These are phyloP conservation scores for Amia ocellicauda DNA, from an alignment of 2,113 vertebrate species.

Conservation along the genomic window DNA sequence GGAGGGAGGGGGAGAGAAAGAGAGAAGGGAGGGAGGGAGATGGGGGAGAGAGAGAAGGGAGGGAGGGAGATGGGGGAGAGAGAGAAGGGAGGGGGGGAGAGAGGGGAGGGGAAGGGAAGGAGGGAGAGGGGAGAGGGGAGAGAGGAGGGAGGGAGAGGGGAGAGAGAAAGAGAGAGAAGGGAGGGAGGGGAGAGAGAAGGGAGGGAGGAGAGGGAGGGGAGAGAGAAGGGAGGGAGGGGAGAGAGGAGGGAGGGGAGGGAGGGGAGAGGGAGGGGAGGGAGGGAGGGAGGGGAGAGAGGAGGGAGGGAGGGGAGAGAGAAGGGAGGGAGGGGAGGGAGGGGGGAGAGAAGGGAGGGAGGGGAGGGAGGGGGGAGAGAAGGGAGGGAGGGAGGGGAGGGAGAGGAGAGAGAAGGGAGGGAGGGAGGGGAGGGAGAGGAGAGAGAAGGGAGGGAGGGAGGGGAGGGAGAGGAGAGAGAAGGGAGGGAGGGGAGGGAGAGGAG, in stretches of 20 bases:
- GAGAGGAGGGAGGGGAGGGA: background rate
- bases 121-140: background rate
- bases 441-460: background rate
- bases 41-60: no score
- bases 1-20: no score
- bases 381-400: background rate
- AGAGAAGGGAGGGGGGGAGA: background rate
- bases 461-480: background rate
- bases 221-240: background rate
- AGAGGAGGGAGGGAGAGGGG: background rate
- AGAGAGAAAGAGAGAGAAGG: background rate
- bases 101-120: background rate
- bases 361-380: no score
- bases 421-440: background rate
- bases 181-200: background rate
- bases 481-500: background rate
- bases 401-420: background rate
- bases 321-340: no score
- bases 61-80: background rate
- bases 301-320: no score
- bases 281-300: background rate
- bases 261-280: background rate
- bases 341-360: no score
- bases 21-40: no score
- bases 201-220: rapidly evolving